Evolutionary conservation across 2,113 vertebrate genomes (phyloP).

Genomic region (Casuarius casuarius): DNA sequence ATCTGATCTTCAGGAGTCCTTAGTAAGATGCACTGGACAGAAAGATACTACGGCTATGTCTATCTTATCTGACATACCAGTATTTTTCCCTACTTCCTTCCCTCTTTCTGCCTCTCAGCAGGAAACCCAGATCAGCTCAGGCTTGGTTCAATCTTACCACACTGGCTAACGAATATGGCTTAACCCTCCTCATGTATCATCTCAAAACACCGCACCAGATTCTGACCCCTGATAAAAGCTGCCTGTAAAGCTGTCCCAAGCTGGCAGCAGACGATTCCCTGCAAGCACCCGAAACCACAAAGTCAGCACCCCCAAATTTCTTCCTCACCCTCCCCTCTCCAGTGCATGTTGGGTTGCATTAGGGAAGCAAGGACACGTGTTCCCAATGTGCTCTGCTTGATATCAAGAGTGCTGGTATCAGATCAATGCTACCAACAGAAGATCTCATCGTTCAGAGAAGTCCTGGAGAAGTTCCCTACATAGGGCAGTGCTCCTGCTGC

Average conservation of each 20-base stretch:
- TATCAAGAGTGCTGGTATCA: not conserved
- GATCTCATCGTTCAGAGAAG: not conserved
- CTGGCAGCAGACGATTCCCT: not conserved
- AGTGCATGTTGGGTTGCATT: not conserved
- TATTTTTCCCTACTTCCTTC: not conserved
- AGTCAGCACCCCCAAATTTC: not conserved
- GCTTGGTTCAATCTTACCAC: no score
- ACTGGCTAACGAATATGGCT: not conserved
- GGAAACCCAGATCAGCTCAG: no score
- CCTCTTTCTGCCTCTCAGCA: not conserved
- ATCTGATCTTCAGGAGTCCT: not conserved
- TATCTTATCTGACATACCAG: not conserved
- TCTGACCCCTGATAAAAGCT: not conserved
- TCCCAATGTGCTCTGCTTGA: not conserved
- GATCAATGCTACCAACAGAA: not conserved
- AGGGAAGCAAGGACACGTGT: not conserved
- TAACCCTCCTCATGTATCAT: not conserved
- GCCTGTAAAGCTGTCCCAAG: not conserved
- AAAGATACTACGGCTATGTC: no score
- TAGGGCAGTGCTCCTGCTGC: not conserved
- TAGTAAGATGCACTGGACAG: not conserved
- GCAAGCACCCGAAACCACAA: not conserved
- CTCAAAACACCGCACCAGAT: not conserved
- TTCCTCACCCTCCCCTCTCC: not conserved
- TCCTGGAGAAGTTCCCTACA: not conserved